Base-by-base conservation (phyloP, 1,140 invertebrate species). In the Papilio aristodemus region DNA sequence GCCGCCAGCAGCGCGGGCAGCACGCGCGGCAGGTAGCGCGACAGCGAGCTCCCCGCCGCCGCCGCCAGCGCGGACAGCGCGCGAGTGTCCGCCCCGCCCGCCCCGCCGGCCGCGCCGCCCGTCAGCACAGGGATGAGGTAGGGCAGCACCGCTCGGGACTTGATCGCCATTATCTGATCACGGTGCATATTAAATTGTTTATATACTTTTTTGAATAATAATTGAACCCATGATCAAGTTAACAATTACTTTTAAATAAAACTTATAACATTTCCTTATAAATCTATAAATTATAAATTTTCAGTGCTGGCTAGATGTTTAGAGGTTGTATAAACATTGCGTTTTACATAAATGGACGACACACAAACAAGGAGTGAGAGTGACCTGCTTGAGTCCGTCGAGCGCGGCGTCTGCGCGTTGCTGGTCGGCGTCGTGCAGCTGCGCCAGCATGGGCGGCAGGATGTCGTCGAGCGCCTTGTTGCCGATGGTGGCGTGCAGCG, bases 391-490 rank as follows among this genome's bases (percentile, higher is more conserved):
- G 66, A 99, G 93, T 43, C 98, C 98, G 91, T 99, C 98, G 62
- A 99, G 92, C 0, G 97, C 97, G 81, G 95, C 96, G 82, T 98
- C 97, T 0, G 96, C 96, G 37, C 95, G 89, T 10, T 92, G 93
- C 4, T 91, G 93, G 89, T 96, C 95, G 2, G 95, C 94, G 81
- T 97, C 94, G 80, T 96, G 95, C 80, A 99, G 87, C 76, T 97
- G 95, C 19, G 95, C 94, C 69, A 99, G 92, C 94, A 99, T 96
- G 66, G 95, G 93, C 58, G 98, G 97, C 63, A 99, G 90, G 89
- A 99, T 99, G 83, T 99, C 98, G 92, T 99, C 98, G n/a, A 99
- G 92, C 36, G 98, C 98, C 78, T 97, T 93, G 37, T 95, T 94
- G 46, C 99, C 98, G 37, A 99, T 97, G 38, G 97, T 99, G 38